Evolutionary conservation across 2,888 invertebrate species (phyloP).

Genomic region (Epirrhoe tristata): DNA sequence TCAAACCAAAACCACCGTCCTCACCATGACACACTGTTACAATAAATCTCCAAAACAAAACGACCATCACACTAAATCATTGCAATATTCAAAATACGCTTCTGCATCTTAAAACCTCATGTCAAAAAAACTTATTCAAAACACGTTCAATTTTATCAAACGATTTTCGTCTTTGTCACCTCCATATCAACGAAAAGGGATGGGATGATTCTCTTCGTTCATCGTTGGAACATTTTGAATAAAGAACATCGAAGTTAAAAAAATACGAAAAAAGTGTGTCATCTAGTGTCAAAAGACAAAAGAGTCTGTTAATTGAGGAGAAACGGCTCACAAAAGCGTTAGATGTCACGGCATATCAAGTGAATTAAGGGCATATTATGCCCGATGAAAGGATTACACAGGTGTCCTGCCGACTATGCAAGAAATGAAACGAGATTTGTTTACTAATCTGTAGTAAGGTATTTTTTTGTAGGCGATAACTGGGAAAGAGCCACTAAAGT

Average conservation of each 20-base stretch:
- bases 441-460: constrained; percentile 41
- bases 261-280: constrained; percentile 66
- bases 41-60: constrained; percentile 76
- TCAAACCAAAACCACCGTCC: constrained; percentile 54
- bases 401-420: constrained; percentile 69
- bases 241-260: constrained; percentile 6
- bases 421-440: constrained; percentile 50
- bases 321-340: constrained; percentile 77
- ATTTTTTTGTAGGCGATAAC: constrained; percentile 1
- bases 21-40: constrained; percentile 64
- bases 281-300: constrained; percentile 78
- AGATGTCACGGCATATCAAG: constrained; percentile 83
- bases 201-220: neutral
- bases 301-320: constrained; percentile 75
- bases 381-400: constrained; percentile 83
- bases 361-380: constrained; percentile 83
- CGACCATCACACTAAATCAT: constrained; percentile 78
- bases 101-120: constrained; percentile 46
- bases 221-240: neutral
- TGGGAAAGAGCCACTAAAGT: too few species aligned
- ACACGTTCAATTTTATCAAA: neutral
- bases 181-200: neutral
- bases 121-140: neutral
- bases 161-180: neutral
- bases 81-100: constrained; percentile 78